These are phyloP conservation scores for Dryadula phaetusa DNA, from an alignment of 2,888 invertebrate species.

Conservation along the genomic window DNA sequence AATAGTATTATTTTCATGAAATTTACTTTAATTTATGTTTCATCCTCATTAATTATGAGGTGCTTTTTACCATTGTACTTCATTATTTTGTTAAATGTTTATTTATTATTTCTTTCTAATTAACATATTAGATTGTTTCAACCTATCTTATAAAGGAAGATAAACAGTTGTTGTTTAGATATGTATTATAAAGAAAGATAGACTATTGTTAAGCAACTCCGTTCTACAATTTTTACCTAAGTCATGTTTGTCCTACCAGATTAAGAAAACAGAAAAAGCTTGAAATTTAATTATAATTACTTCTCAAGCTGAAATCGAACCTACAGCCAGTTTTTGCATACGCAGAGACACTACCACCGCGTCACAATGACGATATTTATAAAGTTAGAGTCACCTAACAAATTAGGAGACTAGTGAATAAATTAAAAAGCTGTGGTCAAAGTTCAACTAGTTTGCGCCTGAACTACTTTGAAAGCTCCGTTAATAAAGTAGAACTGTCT, in stretches of 20 bases:
- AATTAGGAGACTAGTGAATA: slow-evolving; percentile 7
- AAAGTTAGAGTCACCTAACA: background rate
- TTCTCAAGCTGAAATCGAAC: too few species aligned
- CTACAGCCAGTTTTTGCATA: background rate
- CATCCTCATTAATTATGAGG: background rate
- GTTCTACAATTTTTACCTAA: too few species aligned
- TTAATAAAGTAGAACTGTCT: slow-evolving; percentile 23
- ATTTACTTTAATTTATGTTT: background rate
- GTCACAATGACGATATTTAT: background rate
- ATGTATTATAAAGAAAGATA: too few species aligned
- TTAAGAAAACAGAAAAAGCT: too few species aligned
- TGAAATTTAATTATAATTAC: too few species aligned
- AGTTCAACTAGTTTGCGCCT: slow-evolving; percentile 22
- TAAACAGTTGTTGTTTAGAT: too few species aligned
- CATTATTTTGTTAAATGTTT: background rate
- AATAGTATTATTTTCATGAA: background rate
- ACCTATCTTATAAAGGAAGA: too few species aligned
- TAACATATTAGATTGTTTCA: too few species aligned
- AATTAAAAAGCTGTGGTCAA: slow-evolving; percentile 20
- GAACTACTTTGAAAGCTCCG: slow-evolving; percentile 26
- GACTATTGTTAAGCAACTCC: too few species aligned
- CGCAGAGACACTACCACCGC: background rate
- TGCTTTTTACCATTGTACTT: background rate
- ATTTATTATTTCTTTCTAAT: background rate
- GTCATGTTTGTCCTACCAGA: too few species aligned